Evolutionary conservation across 2,888 invertebrate genomes (phyloP), one percentile per base, ranked within the genome.

Genomic region (Phengaris arion): DNA sequence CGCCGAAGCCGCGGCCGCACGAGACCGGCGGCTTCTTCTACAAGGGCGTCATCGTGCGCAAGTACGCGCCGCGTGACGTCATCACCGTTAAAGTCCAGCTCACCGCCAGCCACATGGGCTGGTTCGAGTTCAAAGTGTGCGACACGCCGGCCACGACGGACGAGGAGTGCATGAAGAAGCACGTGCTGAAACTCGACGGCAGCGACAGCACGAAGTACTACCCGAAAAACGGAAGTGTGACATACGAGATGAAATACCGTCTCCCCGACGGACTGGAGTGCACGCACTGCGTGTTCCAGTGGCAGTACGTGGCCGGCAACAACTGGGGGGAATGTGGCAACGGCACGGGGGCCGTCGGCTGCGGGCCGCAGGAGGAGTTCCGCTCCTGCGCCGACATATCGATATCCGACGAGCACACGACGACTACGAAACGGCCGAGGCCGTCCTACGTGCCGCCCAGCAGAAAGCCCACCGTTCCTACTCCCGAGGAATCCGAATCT

Each of bases 331-430:
- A 93, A 13, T 97, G 97, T 83, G 93, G 93, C 0, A 95, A 96
- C 83, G 96, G 96, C 0, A 95, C 95, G 72, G 97, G 96, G 54
- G 96, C 96, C 0, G 96, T 98, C 0, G 98, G 98, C 0, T 98
- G 98, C 84, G 98, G 98, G 0, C 96, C 96, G 0, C 98, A 98
- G 85, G 98, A 98, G 85, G 97, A 98, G 84, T 98, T 98, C 83
- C 94, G 98, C 35, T 96, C 97, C 0, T 98, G 98, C 81, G 96
- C 98, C 0, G 98, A 98, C 83, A 95, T 97, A 69, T 94, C 96
- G 15, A 95, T 98, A 59, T 95, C 95, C 2, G 95, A 95, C 76
- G 84, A 86, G 51, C 88, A 93, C 76, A 86, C 92, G 0, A 91
- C 92, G 0, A 91, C 92, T 0, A 92, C 93, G 0, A 89, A 83